These are phyloP conservation scores for Parauchenoglanis punctatus DNA, from an alignment of 2,797 vertebrate species.

Conservation along the genomic window DNA sequence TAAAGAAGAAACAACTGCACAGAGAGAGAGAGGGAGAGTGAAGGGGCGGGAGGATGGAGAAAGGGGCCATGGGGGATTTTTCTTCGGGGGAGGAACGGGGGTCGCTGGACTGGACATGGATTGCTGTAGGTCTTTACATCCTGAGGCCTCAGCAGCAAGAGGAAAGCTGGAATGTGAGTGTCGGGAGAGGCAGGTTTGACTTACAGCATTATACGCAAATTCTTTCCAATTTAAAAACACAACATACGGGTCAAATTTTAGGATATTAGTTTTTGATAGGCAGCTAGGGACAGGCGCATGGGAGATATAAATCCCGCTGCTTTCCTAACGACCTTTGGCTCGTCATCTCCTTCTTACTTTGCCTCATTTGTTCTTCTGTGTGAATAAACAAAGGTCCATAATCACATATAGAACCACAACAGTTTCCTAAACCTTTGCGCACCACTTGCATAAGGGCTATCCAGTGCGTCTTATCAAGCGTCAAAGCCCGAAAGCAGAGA, in stretches of 20 bases:
- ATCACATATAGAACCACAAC: background rate
- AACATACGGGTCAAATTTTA: slow-evolving; percentile 84
- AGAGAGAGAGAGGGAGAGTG: slow-evolving; percentile 28
- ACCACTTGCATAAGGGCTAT: background rate
- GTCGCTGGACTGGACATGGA: slow-evolving; percentile 41
- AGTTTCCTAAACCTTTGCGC: background rate
- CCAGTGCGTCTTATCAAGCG: slow-evolving; percentile 42
- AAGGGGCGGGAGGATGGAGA: slow-evolving; percentile 47
- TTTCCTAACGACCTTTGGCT: slow-evolving; percentile 66
- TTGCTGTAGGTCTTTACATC: slow-evolving; percentile 81
- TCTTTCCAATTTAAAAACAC: slow-evolving; percentile 88
- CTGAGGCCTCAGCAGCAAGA: slow-evolving; percentile 71
- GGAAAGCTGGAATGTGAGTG: slow-evolving; percentile 63
- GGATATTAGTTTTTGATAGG: slow-evolving; percentile 86
- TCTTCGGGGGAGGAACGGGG: background rate
- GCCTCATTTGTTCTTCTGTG: background rate
- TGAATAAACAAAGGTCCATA: background rate
- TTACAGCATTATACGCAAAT: slow-evolving; percentile 88
- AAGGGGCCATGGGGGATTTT: slow-evolving; percentile 54
- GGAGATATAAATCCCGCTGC: slow-evolving; percentile 73
- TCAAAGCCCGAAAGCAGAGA: background rate
- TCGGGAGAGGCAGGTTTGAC: slow-evolving; percentile 81
- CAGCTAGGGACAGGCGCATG: slow-evolving; percentile 69
- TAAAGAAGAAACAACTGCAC: slow-evolving; percentile 72
- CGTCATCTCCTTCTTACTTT: background rate